These are phyloP conservation scores for Triplophysa bombifrons DNA, from an alignment of 2,797 vertebrate genomes.

Conservation along the genomic window DNA sequence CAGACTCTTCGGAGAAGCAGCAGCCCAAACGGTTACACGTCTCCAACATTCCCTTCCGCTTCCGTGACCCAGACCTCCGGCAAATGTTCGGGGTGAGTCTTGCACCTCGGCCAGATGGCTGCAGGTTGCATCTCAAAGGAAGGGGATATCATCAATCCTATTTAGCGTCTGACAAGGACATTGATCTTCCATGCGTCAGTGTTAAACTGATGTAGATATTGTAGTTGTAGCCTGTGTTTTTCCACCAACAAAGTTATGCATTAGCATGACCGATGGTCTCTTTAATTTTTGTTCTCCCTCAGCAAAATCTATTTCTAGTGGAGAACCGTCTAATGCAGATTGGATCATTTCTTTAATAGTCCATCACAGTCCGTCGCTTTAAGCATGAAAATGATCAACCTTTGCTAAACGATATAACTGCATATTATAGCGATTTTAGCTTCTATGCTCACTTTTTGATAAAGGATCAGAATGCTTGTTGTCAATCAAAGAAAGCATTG, in stretches of 20 bases:
- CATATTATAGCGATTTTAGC: slow-evolving; percentile 1
- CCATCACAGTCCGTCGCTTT: background rate
- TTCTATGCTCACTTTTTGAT: background rate
- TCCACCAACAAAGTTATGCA: background rate
- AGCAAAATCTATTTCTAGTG: slow-evolving; percentile 2
- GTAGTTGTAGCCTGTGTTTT: background rate
- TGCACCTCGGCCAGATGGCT: slow-evolving; percentile 7
- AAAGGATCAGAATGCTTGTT: slow-evolving; percentile 3
- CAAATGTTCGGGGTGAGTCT: slow-evolving; percentile 98
- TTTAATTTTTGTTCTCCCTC: background rate
- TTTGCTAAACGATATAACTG: slow-evolving; percentile 9
- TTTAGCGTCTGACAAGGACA: slow-evolving; percentile 24
- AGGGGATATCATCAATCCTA: slow-evolving; percentile 19
- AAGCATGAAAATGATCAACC: background rate
- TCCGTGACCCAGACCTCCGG: slow-evolving; percentile 96
- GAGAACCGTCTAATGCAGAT: background rate
- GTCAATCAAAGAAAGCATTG: slow-evolving; percentile 14
- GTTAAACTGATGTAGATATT: background rate
- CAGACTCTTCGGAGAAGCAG: slow-evolving; percentile 92
- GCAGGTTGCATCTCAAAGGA: slow-evolving; percentile 7
- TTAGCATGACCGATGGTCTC: background rate
- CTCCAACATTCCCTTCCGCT: slow-evolving; percentile 99
- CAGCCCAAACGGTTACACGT: slow-evolving; percentile 97
- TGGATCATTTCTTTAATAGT: background rate
- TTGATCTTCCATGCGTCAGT: slow-evolving; percentile 9